These are phyloP conservation scores for Urechis unicinctus DNA, from an alignment of 2,888 invertebrate species.

Conservation along the genomic window DNA sequence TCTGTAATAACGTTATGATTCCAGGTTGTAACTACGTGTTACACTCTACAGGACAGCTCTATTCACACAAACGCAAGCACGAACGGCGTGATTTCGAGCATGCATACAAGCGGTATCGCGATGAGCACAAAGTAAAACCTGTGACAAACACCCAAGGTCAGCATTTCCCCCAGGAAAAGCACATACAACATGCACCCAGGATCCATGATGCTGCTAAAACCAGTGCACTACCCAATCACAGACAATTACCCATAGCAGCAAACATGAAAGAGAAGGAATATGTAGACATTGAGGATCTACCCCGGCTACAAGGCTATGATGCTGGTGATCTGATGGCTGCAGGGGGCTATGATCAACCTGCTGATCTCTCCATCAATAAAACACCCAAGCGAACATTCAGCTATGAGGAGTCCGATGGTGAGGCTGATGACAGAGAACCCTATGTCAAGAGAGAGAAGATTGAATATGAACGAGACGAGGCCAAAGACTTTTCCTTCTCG, in stretches of 20 bases:
- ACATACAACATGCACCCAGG: neutral
- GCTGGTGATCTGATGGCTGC: neutral
- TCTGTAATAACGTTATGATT: too few species aligned
- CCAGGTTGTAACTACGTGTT: constrained; percentile 81
- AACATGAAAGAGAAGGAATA: constrained; percentile 7
- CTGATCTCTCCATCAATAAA: neutral
- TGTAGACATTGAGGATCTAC: constrained; percentile 13
- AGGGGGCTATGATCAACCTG: neutral
- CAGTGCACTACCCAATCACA: neutral
- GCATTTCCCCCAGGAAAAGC: neutral
- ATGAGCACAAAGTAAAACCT: neutral
- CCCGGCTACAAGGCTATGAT: neutral
- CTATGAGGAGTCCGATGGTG: neutral
- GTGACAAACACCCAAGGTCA: neutral
- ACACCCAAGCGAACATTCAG: neutral
- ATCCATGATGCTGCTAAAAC: neutral
- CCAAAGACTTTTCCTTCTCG: too few species aligned
- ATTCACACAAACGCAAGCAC: constrained; percentile 95
- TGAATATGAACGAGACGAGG: too few species aligned
- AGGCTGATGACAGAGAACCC: neutral
- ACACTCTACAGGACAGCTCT: constrained; percentile 92
- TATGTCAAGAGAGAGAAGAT: neutral
- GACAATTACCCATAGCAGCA: too few species aligned
- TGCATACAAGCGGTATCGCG: constrained; percentile 71
- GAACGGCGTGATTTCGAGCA: constrained; percentile 70